Conservation (phyloP, 2,888 invertebrate species). For the Lobophora halterata region DNA sequence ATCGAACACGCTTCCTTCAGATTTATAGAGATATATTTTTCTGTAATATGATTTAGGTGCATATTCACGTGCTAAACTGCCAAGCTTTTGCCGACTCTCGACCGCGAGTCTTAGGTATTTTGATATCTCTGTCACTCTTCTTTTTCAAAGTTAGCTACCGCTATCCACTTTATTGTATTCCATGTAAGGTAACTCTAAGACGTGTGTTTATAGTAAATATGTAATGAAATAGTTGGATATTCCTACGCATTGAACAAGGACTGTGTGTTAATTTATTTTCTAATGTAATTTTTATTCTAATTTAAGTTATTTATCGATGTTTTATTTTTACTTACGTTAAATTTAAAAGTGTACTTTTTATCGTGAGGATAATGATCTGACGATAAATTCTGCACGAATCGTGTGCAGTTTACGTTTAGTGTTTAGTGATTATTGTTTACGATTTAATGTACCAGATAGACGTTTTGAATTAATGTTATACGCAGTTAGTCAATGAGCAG, state of each 20-base stretch:
- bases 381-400: slow-evolving; percentile 52
- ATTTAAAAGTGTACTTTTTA: slow-evolving; percentile 51
- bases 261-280: slow-evolving; percentile 77
- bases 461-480: slow-evolving; percentile 51
- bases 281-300: slow-evolving; percentile 56
- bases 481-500: slow-evolving; percentile 42
- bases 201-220: slow-evolving; percentile 65
- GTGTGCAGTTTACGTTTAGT: slow-evolving; percentile 59
- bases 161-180: slow-evolving; percentile 72
- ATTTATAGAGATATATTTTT: slow-evolving; percentile 49
- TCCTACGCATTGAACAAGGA: slow-evolving; percentile 73
- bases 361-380: slow-evolving; percentile 64
- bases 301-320: slow-evolving; percentile 76
- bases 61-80: slow-evolving; percentile 74
- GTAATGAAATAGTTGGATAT: slow-evolving; percentile 66
- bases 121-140: slow-evolving; percentile 51
- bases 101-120: slow-evolving; percentile 64
- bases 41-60: slow-evolving; percentile 71
- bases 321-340: slow-evolving; percentile 53
- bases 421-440: slow-evolving; percentile 47
- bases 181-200: slow-evolving; percentile 72
- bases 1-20: slow-evolving; percentile 58
- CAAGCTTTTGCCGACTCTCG: slow-evolving; percentile 74
- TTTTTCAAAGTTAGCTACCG: slow-evolving; percentile 61
- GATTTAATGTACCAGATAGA: slow-evolving; percentile 43